These are phyloP conservation scores for Psettodes erumei DNA, from an alignment of 2,113 vertebrate species.

Conservation along the genomic window DNA sequence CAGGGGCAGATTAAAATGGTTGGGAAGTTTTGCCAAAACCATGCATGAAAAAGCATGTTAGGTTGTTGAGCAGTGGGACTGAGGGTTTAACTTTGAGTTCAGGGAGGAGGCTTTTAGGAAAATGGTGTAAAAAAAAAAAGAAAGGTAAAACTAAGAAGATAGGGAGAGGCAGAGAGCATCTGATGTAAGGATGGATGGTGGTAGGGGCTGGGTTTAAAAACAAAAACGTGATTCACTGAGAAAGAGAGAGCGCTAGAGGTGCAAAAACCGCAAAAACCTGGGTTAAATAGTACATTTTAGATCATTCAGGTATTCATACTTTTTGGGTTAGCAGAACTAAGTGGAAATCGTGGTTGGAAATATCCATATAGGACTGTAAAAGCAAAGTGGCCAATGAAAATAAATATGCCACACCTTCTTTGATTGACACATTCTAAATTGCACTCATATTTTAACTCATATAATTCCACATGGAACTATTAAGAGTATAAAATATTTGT, in stretches of 20 bases:
- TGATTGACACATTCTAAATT: neutral
- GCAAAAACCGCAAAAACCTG: constrained; percentile 27
- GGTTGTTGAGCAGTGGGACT: constrained; percentile 11
- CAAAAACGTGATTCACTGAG: constrained; percentile 3
- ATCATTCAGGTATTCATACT: neutral
- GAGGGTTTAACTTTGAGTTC: constrained; percentile 18
- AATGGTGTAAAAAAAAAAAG: constrained; percentile 8
- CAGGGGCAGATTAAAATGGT: constrained; percentile 3
- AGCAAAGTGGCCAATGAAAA: neutral
- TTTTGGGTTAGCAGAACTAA: neutral
- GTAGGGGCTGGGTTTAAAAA: neutral
- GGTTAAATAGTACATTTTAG: constrained; percentile 45
- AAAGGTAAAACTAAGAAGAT: constrained; percentile 4
- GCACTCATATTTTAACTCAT: neutral
- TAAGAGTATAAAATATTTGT: neutral
- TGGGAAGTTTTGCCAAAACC: constrained; percentile 19
- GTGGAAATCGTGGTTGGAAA: neutral
- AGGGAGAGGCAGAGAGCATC: neutral
- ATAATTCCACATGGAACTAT: neutral
- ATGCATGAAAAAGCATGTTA: constrained; percentile 32
- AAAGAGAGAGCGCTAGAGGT: constrained; percentile 18
- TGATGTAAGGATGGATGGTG: neutral
- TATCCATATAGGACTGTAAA: neutral
- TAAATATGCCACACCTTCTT: neutral
- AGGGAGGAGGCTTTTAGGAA: constrained; percentile 68